Evolutionary conservation across 2,888 invertebrate species (phyloP), one percentile per base, ranked within the genome.

Genomic region (Homarus gammarus): DNA sequence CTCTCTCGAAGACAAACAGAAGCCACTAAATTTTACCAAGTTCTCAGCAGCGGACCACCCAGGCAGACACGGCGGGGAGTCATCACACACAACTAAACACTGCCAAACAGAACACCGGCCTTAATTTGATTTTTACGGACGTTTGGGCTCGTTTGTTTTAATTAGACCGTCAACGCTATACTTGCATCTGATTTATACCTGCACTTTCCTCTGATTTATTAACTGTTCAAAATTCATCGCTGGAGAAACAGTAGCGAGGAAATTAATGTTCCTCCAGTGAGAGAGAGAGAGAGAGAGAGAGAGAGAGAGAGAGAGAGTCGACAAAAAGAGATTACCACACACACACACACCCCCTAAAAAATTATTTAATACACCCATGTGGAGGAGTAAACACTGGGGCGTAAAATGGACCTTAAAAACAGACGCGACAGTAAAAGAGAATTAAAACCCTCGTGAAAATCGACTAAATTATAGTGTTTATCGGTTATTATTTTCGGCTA

Each of bases 391-490:
- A 84, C 51, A 84, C n/a, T 38, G 27, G 73, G 56, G n/a, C 38
- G 56, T 73, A 73, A 33, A 84, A 40, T 70, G 27, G 51, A 22
- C 36, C 36, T 73, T 56, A 56, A 84, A 75, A 56, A 56, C 79
- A 36, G 56, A 61, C 33, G n/a, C 61, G 79, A 33, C 56, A 56
- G 56, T 79, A 79, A 79, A 79, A 79, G n/a, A 36, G 61, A 79
- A 79, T 79, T 79, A 79, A 38, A 79, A 61, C 79, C 36, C 56
- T 79, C 79, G 61, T 79, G 79, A 79, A 78, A 78, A 36, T 33
- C 36, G 22, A 79, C 36, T 79, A 56, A 79, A 79, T 79, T 79
- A 79, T 61, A 22, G 79, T 79, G 27, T 56, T 79, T 79, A 79
- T 79, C 31, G 12, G 79, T 79, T 79, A 79, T 79, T 79, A 79